phyloP scores from a whole-genome alignment of 2,113 vertebrate species.

The Phyllostomus hastatus region DNA sequence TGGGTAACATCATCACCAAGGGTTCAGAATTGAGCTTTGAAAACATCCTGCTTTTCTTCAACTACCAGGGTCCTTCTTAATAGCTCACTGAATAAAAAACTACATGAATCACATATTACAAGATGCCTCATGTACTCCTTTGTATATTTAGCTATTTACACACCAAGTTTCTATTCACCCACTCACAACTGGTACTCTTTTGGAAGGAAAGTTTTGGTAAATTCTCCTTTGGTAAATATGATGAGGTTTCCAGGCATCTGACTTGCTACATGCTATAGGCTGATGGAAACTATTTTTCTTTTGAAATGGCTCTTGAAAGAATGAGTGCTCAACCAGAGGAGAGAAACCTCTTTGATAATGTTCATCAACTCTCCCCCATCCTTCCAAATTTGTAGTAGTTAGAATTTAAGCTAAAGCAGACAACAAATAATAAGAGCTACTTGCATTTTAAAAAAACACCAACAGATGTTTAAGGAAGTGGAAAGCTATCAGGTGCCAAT shows the following conservation, averaged over 20 bases:
- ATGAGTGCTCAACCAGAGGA: not conserved
- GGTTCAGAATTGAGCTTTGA: not conserved
- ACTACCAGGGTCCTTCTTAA: not conserved
- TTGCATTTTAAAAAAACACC: not conserved
- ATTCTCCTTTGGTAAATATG: not conserved
- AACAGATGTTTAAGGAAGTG: not conserved
- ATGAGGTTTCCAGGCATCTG: not conserved
- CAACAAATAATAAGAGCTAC: not conserved
- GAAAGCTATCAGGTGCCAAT: not conserved
- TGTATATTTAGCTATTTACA: not conserved
- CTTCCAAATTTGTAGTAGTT: not conserved
- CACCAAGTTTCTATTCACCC: not conserved
- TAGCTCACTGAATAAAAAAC: not conserved
- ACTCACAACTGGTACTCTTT: not conserved
- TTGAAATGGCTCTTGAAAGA: not conserved
- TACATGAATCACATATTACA: not conserved
- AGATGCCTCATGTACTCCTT: not conserved
- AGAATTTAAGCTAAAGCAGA: not conserved
- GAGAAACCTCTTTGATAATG: not conserved
- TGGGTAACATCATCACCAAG: not conserved
- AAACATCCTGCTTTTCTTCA: not conserved
- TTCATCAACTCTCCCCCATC: not conserved
- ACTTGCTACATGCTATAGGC: not conserved
- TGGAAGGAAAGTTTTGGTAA: not conserved
- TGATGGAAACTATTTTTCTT: not conserved